Conservation (phyloP, 2,888 invertebrate genomes). For the Lepetodrilus schrolli region DNA sequence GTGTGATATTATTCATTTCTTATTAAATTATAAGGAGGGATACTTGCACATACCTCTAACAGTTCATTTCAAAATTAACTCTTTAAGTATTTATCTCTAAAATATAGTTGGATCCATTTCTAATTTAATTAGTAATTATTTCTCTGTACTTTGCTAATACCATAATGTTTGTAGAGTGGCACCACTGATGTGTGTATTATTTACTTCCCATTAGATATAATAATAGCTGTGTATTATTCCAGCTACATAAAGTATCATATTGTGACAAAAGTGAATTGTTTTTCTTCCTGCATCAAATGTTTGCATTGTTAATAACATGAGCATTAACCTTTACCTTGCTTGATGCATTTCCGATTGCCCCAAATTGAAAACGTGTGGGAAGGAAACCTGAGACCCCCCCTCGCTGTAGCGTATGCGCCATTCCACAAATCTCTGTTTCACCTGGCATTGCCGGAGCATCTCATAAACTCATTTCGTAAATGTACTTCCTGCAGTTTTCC, state of each 20-base stretch:
- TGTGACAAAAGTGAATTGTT: background rate
- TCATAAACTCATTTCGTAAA: background rate
- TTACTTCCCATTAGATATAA: background rate
- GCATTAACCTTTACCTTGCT: conserved; percentile 19
- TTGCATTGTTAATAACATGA: conserved; percentile 18
- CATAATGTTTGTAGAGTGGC: no score
- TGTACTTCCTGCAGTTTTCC: background rate
- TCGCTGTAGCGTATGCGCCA: background rate
- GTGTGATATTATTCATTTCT: no score
- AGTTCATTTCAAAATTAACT: no score
- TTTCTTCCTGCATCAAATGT: conserved; percentile 11
- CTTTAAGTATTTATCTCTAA: no score
- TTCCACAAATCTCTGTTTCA: background rate
- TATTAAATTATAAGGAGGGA: no score
- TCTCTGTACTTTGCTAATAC: no score
- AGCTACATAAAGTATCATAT: background rate
- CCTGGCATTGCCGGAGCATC: background rate
- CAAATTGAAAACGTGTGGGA: conserved; percentile 25
- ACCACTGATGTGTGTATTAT: background rate
- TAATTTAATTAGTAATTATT: no score
- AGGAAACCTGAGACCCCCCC: background rate
- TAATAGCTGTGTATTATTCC: background rate
- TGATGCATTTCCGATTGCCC: conserved; percentile 5
- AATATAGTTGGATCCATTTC: no score
- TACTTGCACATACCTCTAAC: no score